Evolutionary conservation across 2,113 vertebrate genomes (phyloP), one percentile per base, ranked within the genome.

Genomic region (Cyanistes caeruleus): DNA sequence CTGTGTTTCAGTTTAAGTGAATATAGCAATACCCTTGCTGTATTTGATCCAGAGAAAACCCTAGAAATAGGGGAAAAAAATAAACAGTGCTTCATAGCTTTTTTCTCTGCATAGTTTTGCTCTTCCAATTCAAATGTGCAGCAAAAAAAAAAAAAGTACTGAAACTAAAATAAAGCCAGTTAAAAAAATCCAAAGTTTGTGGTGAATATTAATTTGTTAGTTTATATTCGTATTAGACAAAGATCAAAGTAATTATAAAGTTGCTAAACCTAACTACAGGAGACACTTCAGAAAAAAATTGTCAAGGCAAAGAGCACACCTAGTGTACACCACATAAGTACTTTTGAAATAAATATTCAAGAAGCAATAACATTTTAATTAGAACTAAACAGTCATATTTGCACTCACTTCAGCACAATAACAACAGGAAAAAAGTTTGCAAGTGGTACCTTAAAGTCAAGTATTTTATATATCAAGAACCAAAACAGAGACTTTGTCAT

Each of bases 301-400:
- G 5, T 33, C 53, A 56, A 55, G 12, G 7, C 18, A 25, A 46
- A 73, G 11, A 8, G 24, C 68, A 48, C 27, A 56, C 5, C 3
- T 55, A 48, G 8, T 17, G 21, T 70, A 35, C 14, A 52, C 9
- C 7, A 15, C 10, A 6, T 30, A 82, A 95, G 30, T 16, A 59
- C 23, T 75, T 87, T 19, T 56, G 35, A 92, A 88, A 82, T 67
- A 70, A 90, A 56, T 76, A 79, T 55, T 39, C 58, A 72, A 75
- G 35, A 28, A 76, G 11, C 8, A 67, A 35, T 30, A 63, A 11
- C 8, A 48, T 60, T 92, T 55, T 92, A 59, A 72, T 73, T 68
- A 79, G 27, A 79, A 48, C 10, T 41, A 70, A 62, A 30, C 8
- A 43, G n/a, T n/a, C 10, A 51, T 59, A 13, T 70, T 90, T 37